A percentile compares a stretch with the other conserved stretches of the same genome.
Evolutionary conservation across 2,888 invertebrate species (phyloP).

Genomic region (Erebia aethiops): DNA sequence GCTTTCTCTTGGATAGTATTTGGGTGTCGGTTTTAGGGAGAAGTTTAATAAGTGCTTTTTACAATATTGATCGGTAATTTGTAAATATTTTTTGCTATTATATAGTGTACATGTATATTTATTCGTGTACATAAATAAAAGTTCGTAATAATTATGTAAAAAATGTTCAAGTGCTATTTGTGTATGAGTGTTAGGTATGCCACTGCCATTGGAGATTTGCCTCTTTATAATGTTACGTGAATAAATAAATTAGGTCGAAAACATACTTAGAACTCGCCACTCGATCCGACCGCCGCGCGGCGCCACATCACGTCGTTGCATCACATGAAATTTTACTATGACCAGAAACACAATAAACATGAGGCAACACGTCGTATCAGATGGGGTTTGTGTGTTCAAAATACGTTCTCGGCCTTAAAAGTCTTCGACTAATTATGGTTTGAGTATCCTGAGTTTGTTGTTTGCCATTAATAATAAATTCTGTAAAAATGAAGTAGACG

Average conservation of each 20-base stretch:
- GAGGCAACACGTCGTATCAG: neutral
- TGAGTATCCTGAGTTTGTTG: neutral
- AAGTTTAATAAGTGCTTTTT: constrained; percentile 74
- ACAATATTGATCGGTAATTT: constrained; percentile 64
- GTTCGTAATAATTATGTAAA: constrained; percentile 54
- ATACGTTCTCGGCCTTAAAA: neutral
- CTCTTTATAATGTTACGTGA: constrained; percentile 48
- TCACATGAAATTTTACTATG: neutral
- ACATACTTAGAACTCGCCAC: neutral
- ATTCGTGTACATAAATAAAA: constrained; percentile 67
- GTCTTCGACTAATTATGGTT: constrained; percentile 51
- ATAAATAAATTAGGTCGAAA: neutral
- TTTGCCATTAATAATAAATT: constrained; percentile 1
- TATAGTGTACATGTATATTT: constrained; percentile 66
- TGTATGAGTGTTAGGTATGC: constrained; percentile 75
- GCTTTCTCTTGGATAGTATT: constrained; percentile 50
- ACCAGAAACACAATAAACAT: neutral
- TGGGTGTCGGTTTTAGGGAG: constrained; percentile 57
- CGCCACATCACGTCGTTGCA: neutral
- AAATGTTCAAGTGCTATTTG: constrained; percentile 70
- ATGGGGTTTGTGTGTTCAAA: neutral
- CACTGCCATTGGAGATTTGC: constrained; percentile 69
- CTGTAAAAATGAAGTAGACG: neutral
- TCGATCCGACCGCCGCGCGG: neutral
- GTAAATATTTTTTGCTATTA: constrained; percentile 80